Percentiles rank a stretch among this genome's conserved stretches.
phyloP scores from a whole-genome alignment of 2,113 vertebrate genomes.

The Megaceryle maxima region DNA sequence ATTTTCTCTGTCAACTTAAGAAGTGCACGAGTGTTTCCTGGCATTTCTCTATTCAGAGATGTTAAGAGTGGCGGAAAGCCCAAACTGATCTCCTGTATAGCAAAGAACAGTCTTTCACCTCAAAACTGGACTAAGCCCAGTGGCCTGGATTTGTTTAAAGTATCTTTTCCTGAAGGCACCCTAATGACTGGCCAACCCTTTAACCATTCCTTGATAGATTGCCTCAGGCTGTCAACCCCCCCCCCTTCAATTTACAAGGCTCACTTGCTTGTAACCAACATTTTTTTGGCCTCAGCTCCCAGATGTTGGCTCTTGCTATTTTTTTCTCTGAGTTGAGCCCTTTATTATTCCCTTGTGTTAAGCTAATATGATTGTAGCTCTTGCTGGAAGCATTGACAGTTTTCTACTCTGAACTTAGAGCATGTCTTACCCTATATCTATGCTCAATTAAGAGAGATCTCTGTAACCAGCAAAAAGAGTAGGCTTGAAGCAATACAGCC shows the following conservation, averaged over 20 bases:
- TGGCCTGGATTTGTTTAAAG: constrained; percentile 13
- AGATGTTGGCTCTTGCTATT: background rate
- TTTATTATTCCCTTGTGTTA: constrained; percentile 19
- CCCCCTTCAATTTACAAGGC: constrained; percentile 23
- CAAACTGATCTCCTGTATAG: background rate
- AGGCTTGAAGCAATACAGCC: background rate
- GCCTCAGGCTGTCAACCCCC: background rate
- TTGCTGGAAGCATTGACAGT: background rate
- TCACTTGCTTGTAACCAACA: background rate
- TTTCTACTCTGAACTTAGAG: background rate
- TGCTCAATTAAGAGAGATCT: background rate
- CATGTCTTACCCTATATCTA: background rate
- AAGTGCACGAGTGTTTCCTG: background rate
- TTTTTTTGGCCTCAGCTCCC: background rate
- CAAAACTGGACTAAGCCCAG: background rate
- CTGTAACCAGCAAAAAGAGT: background rate
- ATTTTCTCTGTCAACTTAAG: background rate
- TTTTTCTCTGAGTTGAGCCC: background rate
- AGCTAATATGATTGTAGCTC: background rate
- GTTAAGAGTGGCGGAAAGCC: background rate
- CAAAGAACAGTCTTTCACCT: background rate
- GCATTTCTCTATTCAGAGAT: background rate
- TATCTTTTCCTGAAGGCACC: constrained; percentile 3
- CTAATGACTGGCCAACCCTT: background rate
- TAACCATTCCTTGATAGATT: background rate